These are phyloP conservation scores for Pteria penguin DNA, from an alignment of 2,888 invertebrate genomes.

Conservation along the genomic window DNA sequence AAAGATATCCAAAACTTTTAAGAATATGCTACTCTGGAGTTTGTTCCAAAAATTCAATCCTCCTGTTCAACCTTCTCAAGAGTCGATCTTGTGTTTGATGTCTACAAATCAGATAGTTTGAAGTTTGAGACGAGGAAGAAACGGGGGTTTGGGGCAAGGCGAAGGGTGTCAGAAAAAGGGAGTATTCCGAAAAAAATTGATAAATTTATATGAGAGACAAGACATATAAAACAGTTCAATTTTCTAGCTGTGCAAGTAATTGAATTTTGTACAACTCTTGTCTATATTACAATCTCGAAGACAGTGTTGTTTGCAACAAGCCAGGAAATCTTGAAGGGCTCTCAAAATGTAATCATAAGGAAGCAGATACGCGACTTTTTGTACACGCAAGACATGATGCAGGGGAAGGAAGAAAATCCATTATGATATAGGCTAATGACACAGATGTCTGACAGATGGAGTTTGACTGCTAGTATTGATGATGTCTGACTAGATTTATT, in stretches of 20 bases:
- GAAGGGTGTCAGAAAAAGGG: constrained; percentile 35
- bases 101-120: background rate
- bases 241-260: constrained; percentile 38
- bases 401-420: constrained; percentile 2
- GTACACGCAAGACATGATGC: background rate
- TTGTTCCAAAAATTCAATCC: constrained; percentile 30
- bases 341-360: constrained; percentile 44
- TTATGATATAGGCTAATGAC: constrained; percentile 7
- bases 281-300: background rate
- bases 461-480: constrained; percentile 42
- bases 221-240: constrained; percentile 49
- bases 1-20: constrained; percentile 22
- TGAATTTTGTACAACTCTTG: background rate
- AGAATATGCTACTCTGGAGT: constrained; percentile 27
- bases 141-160: constrained; percentile 34
- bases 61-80: constrained; percentile 12
- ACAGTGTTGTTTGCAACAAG: background rate
- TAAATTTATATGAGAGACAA: constrained; percentile 33
- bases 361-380: constrained; percentile 47
- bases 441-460: constrained; percentile 54
- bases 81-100: constrained; percentile 16
- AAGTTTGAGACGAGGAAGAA: constrained; percentile 43
- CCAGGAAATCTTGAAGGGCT: background rate
- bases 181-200: constrained; percentile 48
- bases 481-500: constrained; percentile 53